phyloP scores from a whole-genome alignment of 2,797 vertebrate species.

The Channa striata region DNA sequence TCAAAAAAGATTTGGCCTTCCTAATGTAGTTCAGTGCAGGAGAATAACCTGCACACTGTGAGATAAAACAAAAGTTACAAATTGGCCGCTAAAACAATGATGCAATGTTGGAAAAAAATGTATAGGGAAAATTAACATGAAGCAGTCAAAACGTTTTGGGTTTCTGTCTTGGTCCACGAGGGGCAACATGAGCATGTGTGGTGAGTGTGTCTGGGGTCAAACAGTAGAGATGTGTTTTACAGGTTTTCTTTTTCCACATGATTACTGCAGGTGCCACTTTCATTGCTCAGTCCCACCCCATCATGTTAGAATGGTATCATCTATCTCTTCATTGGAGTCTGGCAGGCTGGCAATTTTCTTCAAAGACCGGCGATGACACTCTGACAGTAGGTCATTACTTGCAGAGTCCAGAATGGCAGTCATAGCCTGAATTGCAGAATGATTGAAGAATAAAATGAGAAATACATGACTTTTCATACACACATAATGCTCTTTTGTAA shows the following conservation, averaged over 20 bases:
- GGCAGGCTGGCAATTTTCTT: conserved; percentile 91
- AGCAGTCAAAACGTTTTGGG: conserved; percentile 40
- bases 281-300: conserved; percentile 49
- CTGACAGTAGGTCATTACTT: conserved; percentile 93
- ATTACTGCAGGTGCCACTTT: conserved; percentile 40
- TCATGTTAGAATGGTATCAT: conserved; percentile 98
- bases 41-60: conserved; percentile 40
- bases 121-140: conserved; percentile 14
- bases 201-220: conserved; percentile 60
- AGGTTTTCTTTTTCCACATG: conserved; percentile 26
- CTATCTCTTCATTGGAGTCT: conserved; percentile 94
- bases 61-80: conserved; percentile 59
- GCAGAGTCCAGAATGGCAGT: conserved; percentile 93
- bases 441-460: neutral
- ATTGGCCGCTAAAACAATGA: conserved; percentile 65
- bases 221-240: conserved; percentile 45
- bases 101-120: conserved; percentile 10
- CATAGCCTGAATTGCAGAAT: conserved; percentile 81
- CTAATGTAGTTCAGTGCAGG: conserved; percentile 37
- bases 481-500: neutral
- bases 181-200: conserved; percentile 50
- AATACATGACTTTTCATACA: neutral
- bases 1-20: conserved; percentile 62
- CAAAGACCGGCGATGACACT: conserved; percentile 92
- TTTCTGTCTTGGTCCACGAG: conserved; percentile 49